These are phyloP conservation scores for Agrenia bidenticulata DNA, from an alignment of 2,888 invertebrate genomes.

Conservation along the genomic window DNA sequence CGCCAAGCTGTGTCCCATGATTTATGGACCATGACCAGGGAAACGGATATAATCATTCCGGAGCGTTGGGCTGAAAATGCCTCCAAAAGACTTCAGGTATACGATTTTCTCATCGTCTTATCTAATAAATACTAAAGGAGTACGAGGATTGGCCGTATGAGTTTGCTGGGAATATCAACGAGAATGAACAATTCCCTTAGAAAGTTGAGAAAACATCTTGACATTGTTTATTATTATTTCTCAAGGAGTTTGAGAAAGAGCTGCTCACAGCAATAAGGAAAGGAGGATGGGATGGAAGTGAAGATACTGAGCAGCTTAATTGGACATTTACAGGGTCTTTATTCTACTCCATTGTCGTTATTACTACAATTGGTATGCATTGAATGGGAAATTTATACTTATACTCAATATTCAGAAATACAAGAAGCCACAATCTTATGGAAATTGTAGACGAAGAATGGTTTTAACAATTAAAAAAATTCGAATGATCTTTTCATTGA, in stretches of 20 bases:
- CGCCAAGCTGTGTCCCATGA: conserved; percentile 74
- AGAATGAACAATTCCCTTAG: no score
- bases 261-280: conserved; percentile 81
- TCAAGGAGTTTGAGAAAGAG: conserved; percentile 66
- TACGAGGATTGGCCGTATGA: no score
- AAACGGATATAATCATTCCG: conserved; percentile 66
- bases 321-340: conserved; percentile 88
- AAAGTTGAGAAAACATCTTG: not conserved
- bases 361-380: conserved; percentile 11
- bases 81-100: conserved; percentile 59
- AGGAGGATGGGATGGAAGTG: conserved; percentile 81
- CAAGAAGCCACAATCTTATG: no score
- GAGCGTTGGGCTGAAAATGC: conserved; percentile 79
- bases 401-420: no score
- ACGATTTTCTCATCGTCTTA: not conserved
- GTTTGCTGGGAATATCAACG: no score
- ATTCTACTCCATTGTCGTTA: conserved; percentile 90
- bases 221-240: conserved; percentile 13
- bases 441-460: no score
- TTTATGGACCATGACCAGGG: conserved; percentile 73
- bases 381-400: not conserved
- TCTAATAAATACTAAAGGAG: no score
- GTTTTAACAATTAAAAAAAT: no score
- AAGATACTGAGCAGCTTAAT: conserved; percentile 62
- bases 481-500: no score